phyloP scores from a whole-genome alignment of 2,113 vertebrate genomes.

The Anarrhichthys ocellatus region DNA sequence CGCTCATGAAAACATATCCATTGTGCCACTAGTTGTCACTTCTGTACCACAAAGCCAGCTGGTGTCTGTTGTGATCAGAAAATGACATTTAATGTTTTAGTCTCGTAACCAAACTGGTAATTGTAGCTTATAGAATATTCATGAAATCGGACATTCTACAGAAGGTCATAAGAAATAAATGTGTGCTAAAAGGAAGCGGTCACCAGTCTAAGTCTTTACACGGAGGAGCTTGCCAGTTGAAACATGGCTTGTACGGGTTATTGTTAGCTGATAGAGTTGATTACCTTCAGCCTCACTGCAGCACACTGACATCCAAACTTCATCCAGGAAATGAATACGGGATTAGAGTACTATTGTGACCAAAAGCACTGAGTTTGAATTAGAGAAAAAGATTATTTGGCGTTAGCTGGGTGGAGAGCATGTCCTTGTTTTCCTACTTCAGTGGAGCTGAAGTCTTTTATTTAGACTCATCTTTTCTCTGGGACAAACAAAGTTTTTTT shows the following conservation, averaged over 20 bases:
- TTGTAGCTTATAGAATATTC: conserved; percentile 11
- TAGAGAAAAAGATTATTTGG: conserved; percentile 32
- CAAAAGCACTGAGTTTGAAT: conserved; percentile 35
- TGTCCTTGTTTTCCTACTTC: conserved; percentile 19
- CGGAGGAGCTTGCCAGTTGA: neutral
- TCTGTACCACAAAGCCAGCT: neutral
- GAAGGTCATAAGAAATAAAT: neutral
- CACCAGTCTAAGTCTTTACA: too few species aligned
- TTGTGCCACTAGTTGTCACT: neutral
- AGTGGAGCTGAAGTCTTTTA: conserved; percentile 21
- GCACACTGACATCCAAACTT: conserved; percentile 2
- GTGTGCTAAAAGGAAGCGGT: neutral
- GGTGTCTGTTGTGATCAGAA: neutral
- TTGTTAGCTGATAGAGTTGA: conserved; percentile 17
- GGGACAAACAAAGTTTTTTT: conserved; percentile 12
- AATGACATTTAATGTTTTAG: neutral
- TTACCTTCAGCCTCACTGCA: conserved; percentile 20
- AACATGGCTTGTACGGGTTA: neutral
- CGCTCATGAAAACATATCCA: neutral
- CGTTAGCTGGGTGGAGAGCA: conserved; percentile 14
- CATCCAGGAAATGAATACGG: conserved; percentile 20
- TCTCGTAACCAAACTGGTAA: conserved; percentile 1
- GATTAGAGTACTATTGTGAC: conserved; percentile 34
- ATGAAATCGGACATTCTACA: neutral
- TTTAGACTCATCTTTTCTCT: conserved; percentile 30